phyloP scores from a whole-genome alignment of 2,113 vertebrate species.

The Forbesichthys agassizii region DNA sequence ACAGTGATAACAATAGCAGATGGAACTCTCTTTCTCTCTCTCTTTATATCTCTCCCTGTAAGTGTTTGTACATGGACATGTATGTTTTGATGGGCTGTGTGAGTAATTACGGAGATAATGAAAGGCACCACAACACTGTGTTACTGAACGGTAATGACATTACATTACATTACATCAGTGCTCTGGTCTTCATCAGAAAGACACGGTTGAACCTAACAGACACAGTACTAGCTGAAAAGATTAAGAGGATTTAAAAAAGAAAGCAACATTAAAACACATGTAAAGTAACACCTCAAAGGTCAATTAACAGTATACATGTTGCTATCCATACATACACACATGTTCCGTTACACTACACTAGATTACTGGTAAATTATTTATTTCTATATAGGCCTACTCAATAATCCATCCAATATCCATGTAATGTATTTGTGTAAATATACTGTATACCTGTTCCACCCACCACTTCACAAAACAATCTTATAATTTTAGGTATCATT shows the following conservation, averaged over 20 bases:
- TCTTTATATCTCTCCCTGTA: background rate
- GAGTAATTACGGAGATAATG: constrained; percentile 66
- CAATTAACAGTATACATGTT: constrained; percentile 1
- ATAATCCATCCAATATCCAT: background rate
- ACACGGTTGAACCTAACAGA: constrained; percentile 22
- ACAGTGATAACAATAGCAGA: too few relatives aligned
- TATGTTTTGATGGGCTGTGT: constrained; percentile 40
- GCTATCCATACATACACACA: too few relatives aligned
- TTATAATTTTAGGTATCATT: too few relatives aligned
- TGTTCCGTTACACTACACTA: background rate
- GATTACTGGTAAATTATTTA: background rate
- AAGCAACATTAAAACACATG: constrained; percentile 4
- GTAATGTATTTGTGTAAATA: too few relatives aligned
- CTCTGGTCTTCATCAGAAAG: constrained; percentile 64
- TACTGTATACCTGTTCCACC: too few relatives aligned
- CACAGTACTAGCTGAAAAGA: constrained; percentile 6
- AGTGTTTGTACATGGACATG: background rate
- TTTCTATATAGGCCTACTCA: background rate
- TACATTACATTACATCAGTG: constrained; percentile 43
- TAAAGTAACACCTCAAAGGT: constrained; percentile 30
- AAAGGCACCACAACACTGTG: constrained; percentile 59
- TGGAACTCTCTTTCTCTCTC: constrained; percentile 5
- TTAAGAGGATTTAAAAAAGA: background rate
- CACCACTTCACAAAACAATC: too few relatives aligned
- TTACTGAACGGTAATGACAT: constrained; percentile 60